A percentile compares a stretch with the other conserved stretches of the same genome.
Conservation (phyloP, 2,888 invertebrate species). For the Drosophila prolongata region DNA sequence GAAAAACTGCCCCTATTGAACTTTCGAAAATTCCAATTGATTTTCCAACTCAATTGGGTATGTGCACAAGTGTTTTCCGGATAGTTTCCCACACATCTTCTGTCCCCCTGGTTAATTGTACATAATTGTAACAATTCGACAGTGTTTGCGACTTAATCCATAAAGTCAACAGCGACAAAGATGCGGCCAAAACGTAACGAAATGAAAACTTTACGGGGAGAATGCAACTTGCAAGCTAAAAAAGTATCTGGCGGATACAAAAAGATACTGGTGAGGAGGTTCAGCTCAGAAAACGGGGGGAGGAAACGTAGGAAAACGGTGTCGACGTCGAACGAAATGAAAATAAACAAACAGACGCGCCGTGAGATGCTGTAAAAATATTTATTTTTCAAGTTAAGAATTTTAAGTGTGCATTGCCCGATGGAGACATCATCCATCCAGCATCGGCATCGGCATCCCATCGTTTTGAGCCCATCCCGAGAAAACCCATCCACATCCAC, state of each 20-base stretch:
- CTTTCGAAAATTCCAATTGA: too few relatives aligned
- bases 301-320: conserved; percentile 70
- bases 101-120: too few relatives aligned
- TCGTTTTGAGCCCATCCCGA: conserved; percentile 22
- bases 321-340: conserved; percentile 75
- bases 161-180: conserved; percentile 66
- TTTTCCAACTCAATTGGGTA: too few relatives aligned
- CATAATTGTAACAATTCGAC: conserved; percentile 79
- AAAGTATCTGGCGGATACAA: conserved; percentile 65
- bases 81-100: too few relatives aligned
- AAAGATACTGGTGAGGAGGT: conserved; percentile 20
- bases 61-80: too few relatives aligned
- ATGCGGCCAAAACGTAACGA: conserved; percentile 52
- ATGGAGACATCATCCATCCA: conserved; percentile 71
- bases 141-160: conserved; percentile 75
- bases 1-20: too few relatives aligned
- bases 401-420: conserved; percentile 80
- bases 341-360: conserved; percentile 79
- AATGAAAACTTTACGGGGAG: conserved; percentile 51
- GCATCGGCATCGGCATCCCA: conserved; percentile 9
- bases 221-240: conserved; percentile 75
- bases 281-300: not conserved
- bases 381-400: conserved; percentile 82
- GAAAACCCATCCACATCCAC: conserved; percentile 36
- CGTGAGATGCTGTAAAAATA: conserved; percentile 83